These are phyloP conservation scores for Pharmacophagus antenor DNA, from an alignment of 2,888 invertebrate species.

Conservation along the genomic window DNA sequence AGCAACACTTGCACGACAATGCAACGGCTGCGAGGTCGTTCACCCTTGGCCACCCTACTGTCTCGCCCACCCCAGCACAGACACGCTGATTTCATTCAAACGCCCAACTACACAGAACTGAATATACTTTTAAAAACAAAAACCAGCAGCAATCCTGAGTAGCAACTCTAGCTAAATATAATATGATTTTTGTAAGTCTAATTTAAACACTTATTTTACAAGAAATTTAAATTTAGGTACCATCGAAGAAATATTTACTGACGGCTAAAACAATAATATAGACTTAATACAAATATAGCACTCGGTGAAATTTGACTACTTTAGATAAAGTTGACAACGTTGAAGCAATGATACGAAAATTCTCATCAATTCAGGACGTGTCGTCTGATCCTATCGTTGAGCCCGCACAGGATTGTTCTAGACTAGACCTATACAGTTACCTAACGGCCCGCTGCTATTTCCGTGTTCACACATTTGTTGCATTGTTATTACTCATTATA, in stretches of 20 bases:
- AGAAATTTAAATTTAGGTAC: neutral
- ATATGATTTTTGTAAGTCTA: too few relatives aligned
- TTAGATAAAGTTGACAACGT: conserved; percentile 11
- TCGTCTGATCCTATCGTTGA: conserved; percentile 61
- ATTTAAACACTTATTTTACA: neutral
- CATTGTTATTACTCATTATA: conserved; percentile 51
- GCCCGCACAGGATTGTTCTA: conserved; percentile 69
- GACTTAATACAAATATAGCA: neutral
- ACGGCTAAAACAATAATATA: neutral
- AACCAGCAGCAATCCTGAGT: too few relatives aligned
- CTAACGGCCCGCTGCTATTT: conserved; percentile 72
- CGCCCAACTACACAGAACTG: neutral
- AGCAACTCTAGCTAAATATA: too few relatives aligned
- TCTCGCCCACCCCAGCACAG: conserved; percentile 33
- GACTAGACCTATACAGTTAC: conserved; percentile 73
- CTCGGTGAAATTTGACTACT: neutral
- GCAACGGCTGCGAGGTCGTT: conserved; percentile 51
- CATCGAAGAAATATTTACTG: neutral
- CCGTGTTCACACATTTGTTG: conserved; percentile 66
- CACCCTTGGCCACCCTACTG: conserved; percentile 43
- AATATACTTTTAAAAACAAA: neutral
- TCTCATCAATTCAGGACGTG: conserved; percentile 70
- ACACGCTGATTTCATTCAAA: conserved; percentile 14
- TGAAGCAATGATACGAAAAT: conserved; percentile 33
- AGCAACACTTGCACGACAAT: conserved; percentile 43